Evolutionary conservation across 2,888 invertebrate genomes (phyloP).

Genomic region (Netelia melanura): DNA sequence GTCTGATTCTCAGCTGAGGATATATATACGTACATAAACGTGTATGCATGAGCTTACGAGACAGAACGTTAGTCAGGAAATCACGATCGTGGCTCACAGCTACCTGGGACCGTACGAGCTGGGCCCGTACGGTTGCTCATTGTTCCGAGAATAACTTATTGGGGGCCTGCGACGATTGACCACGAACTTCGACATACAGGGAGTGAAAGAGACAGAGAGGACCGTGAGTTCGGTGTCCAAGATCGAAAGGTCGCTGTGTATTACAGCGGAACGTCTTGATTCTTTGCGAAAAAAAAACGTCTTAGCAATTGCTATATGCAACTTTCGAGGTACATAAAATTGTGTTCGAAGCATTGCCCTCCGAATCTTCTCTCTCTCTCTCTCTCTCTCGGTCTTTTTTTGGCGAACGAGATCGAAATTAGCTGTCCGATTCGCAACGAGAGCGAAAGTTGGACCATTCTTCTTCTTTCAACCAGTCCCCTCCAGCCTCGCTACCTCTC

Average conservation of each 20-base stretch:
- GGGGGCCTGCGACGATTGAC: slow-evolving; percentile 58
- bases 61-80: slow-evolving; percentile 67
- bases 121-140: slow-evolving; percentile 53
- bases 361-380: slow-evolving; percentile 23
- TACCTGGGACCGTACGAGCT: slow-evolving; percentile 45
- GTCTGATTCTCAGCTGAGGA: slow-evolving; percentile 30
- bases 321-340: slow-evolving; percentile 35
- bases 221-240: neutral
- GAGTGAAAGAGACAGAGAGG: slow-evolving; percentile 1
- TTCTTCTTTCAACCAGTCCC: neutral
- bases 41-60: slow-evolving; percentile 19
- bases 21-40: slow-evolving; percentile 11
- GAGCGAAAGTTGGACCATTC: slow-evolving; percentile 1
- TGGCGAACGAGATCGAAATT: slow-evolving; percentile 28
- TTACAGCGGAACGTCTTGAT: slow-evolving; percentile 4
- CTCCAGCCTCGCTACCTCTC: neutral
- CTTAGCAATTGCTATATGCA: neutral
- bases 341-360: slow-evolving; percentile 57
- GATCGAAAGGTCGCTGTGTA: slow-evolving; percentile 20
- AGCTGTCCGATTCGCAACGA: neutral
- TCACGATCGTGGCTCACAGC: slow-evolving; percentile 63
- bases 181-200: slow-evolving; percentile 35
- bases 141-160: slow-evolving; percentile 67
- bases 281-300: neutral
- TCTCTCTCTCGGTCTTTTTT: neutral